Evolutionary conservation across 2,797 vertebrate genomes (phyloP).

Genomic region (Neosilurus hyrtlii): DNA sequence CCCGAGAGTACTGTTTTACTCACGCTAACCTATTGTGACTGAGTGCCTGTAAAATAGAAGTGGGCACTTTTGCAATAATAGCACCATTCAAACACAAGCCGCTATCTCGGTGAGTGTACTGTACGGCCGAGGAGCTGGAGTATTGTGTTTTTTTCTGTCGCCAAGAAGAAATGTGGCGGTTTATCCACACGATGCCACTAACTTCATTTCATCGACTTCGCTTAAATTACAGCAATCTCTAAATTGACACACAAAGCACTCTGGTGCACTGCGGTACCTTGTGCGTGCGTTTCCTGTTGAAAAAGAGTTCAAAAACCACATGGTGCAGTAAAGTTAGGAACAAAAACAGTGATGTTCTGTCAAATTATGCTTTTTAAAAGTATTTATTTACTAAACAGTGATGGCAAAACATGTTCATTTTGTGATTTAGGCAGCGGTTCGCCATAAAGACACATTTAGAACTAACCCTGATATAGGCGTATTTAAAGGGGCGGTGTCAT

Average conservation of each 20-base stretch:
- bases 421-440: too few species aligned
- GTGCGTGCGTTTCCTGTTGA: neutral
- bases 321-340: neutral
- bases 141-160: neutral
- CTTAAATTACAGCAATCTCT: neutral
- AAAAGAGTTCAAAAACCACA: neutral
- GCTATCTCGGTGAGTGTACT: slow-evolving; percentile 52
- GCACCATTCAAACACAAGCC: slow-evolving; percentile 59
- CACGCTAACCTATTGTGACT: slow-evolving; percentile 65
- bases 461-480: too few species aligned
- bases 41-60: slow-evolving; percentile 63
- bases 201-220: neutral
- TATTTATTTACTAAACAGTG: too few species aligned
- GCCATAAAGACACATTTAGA: too few species aligned
- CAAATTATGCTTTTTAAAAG: neutral
- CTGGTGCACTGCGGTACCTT: neutral
- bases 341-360: neutral
- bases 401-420: too few species aligned
- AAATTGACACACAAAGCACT: neutral
- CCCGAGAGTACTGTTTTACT: slow-evolving; percentile 63
- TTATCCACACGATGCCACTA: neutral
- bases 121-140: slow-evolving; percentile 11
- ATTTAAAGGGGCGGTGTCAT: too few species aligned
- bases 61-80: slow-evolving; percentile 67
- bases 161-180: neutral